Evolutionary conservation across 1,140 invertebrate genomes (phyloP).

Genomic region (Subanguina moxae): DNA sequence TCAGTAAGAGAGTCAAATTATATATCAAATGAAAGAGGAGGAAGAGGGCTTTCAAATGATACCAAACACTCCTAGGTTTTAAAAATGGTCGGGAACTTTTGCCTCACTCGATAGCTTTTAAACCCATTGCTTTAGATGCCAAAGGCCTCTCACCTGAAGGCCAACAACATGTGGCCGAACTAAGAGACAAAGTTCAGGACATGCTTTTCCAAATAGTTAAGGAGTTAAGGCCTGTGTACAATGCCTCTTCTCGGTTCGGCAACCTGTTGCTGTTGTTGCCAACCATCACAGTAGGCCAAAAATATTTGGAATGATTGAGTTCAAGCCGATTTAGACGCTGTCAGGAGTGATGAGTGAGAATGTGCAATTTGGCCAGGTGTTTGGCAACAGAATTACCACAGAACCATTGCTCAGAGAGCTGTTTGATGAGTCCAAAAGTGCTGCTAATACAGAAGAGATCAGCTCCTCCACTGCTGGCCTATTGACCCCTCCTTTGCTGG

Average conservation of each 20-base stretch:
- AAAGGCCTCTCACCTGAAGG: constrained; percentile 53
- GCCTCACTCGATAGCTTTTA: too few species aligned
- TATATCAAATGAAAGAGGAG: too few species aligned
- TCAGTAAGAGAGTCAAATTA: too few species aligned
- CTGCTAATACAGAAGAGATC: constrained; percentile 3
- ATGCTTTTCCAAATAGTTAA: constrained; percentile 59
- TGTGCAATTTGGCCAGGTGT: constrained; percentile 59
- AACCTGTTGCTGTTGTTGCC: constrained; percentile 49
- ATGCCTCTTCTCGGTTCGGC: constrained; percentile 55
- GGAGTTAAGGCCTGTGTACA: constrained; percentile 50
- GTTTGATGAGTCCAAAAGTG: constrained; percentile 46
- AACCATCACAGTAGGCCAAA: constrained; percentile 49
- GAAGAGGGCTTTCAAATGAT: too few species aligned
- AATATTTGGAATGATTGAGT: not conserved
- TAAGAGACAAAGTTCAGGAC: constrained; percentile 56
- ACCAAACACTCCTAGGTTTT: too few species aligned
- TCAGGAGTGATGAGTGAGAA: constrained; percentile 57
- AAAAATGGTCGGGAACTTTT: too few species aligned
- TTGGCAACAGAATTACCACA: constrained; percentile 42
- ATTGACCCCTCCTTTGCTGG: not conserved
- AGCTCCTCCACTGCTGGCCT: not conserved
- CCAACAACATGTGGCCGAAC: constrained; percentile 45
- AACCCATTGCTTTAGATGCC: constrained; percentile 49
- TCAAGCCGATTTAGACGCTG: constrained; percentile 45
- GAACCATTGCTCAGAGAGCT: constrained; percentile 54